Base-by-base conservation (phyloP, 2,888 invertebrate species). In the Ectobius pallidus region DNA sequence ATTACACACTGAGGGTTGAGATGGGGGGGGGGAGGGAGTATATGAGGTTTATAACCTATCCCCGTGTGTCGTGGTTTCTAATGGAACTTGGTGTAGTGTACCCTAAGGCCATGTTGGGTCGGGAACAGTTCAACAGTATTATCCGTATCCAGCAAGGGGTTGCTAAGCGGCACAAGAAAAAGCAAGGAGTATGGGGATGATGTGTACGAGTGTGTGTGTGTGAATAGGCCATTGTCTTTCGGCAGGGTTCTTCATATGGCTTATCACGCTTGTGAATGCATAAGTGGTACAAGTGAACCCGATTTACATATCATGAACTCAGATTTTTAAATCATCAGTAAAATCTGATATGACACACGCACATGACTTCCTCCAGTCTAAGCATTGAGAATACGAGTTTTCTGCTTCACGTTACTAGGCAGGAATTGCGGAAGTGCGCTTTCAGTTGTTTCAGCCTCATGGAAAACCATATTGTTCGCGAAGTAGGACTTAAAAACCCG, bases 41-140 rank as follows among this genome's bases (percentile, higher is more conserved):
- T 11, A 25, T 25, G 52, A 25, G 30, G 58, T 30, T 58, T n/a
- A 58, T 65, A 65, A 46, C 44, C 46, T 44, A 46, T 46, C 65
- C 65, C 65, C 44, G 44, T 65, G 65, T 65, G 65, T 30, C 44
- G 44, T 30, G 65, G 65, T 44, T 65, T 65, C 46, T 65, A 65
- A 65, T 65, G 65, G 65, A 65, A 65, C 65, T 65, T 65, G 58
- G 58, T 58, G 30, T 25, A 32, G 44, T 65, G 65, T 16, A 25
- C 65, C 65, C 65, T 46, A 22, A 42, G 46, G 65, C 27, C 27
- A 65, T 46, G 46, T 44, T 44, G 25, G 9, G 46, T 58, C 58
- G 58, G 32, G 58, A 58, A n/a, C 58, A 58, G 58, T 58, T 58
- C 32, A 58, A 58, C 58, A 58, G n/a, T 58, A 58, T 58, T 58